Conservation (phyloP, 2,797 vertebrate genomes). For the Phalanger gymnotis region DNA sequence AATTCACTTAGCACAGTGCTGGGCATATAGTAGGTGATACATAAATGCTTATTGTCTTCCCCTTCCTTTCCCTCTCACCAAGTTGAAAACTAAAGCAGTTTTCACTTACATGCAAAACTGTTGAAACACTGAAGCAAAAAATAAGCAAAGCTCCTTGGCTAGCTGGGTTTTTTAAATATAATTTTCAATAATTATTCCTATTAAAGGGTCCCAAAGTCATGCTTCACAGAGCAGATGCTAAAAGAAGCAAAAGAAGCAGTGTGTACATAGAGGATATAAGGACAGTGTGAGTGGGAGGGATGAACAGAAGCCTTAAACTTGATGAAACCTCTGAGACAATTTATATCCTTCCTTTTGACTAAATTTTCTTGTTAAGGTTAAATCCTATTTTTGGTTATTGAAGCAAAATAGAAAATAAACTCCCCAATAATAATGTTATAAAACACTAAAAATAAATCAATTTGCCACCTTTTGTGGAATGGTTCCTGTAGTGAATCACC, state of each 20-base stretch:
- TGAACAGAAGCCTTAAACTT: conserved; percentile 11
- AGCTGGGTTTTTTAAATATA: neutral
- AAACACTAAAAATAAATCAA: neutral
- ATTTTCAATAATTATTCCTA: conserved; percentile 8
- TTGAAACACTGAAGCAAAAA: conserved; percentile 18
- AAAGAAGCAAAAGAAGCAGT: neutral
- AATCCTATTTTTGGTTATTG: conserved; percentile 40
- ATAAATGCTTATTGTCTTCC: neutral
- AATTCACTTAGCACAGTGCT: neutral
- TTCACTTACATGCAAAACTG: neutral
- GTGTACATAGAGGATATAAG: neutral
- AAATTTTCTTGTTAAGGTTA: conserved; percentile 18
- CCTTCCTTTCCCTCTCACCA: neutral
- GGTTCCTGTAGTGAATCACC: neutral
- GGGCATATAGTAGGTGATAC: neutral
- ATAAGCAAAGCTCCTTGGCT: neutral
- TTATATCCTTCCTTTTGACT: conserved; percentile 1
- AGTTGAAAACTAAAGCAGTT: conserved; percentile 1
- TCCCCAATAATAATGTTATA: conserved; percentile 39
- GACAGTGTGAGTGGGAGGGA: neutral
- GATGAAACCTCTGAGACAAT: conserved; percentile 1
- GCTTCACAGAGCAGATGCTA: conserved; percentile 27
- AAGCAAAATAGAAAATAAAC: conserved; percentile 30
- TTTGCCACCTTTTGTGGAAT: neutral
- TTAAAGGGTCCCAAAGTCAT: conserved; percentile 14